A percentile compares a stretch with the other conserved stretches of the same genome.
phyloP scores from a whole-genome alignment of 2,113 vertebrate genomes.

The Cynocephalus volans region DNA sequence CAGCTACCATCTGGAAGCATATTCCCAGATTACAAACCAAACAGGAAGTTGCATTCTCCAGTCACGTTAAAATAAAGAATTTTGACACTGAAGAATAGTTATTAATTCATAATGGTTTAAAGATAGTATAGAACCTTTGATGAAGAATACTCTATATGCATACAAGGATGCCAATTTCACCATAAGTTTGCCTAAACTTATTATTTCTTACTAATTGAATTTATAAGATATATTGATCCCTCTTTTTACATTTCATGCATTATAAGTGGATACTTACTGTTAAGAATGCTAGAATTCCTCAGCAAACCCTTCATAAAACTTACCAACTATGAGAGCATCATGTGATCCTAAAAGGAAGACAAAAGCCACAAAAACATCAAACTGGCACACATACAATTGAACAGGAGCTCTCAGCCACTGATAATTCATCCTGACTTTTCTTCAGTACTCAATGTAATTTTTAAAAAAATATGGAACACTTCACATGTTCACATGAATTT shows the following conservation, averaged over 20 bases:
- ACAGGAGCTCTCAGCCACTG: not conserved
- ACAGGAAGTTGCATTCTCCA: not conserved
- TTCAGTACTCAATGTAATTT: not conserved
- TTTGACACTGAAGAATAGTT: not conserved
- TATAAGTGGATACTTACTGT: conserved; percentile 18
- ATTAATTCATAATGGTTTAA: not conserved
- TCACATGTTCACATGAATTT: too few relatives aligned
- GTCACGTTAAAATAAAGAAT: not conserved
- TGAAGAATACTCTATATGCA: not conserved
- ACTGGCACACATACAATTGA: not conserved
- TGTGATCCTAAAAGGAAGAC: conserved; percentile 40
- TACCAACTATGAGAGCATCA: conserved; percentile 28
- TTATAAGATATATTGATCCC: not conserved
- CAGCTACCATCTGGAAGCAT: too few relatives aligned
- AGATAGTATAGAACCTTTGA: not conserved
- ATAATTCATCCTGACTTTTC: not conserved
- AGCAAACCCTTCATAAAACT: conserved; percentile 67
- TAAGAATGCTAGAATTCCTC: conserved; percentile 15
- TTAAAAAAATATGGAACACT: too few relatives aligned
- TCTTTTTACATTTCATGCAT: conserved; percentile 17
- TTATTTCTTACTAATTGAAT: conserved; percentile 24
- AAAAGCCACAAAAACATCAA: conserved; percentile 59
- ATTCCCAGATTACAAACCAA: too few relatives aligned
- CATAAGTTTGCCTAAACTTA: not conserved
- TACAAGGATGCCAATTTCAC: not conserved